Evolutionary conservation across 2,888 invertebrate species (phyloP).

Genomic region (Cheilosia scutellata): DNA sequence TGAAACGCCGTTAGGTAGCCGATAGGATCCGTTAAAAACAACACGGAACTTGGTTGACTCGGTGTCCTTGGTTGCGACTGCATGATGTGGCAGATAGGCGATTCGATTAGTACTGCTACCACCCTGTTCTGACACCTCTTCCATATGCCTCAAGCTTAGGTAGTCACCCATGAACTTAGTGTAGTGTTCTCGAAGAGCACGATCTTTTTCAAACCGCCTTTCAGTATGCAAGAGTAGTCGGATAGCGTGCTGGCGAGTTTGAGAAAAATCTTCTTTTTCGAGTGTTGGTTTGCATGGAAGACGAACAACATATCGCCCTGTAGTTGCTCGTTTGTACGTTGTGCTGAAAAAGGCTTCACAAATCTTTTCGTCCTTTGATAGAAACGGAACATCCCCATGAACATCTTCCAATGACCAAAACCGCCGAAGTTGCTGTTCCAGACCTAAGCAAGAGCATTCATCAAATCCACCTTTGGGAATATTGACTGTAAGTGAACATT

Average conservation of each 20-base stretch:
- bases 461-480: slow-evolving; percentile 2
- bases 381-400: slow-evolving; percentile 10
- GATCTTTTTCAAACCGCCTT: slow-evolving; percentile 13
- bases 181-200: slow-evolving; percentile 14
- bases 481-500: slow-evolving; percentile 7
- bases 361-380: slow-evolving; percentile 14
- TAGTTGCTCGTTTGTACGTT: slow-evolving; percentile 4
- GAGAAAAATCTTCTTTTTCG: slow-evolving; percentile 21
- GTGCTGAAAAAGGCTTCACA: slow-evolving; percentile 28
- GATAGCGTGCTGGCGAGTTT: slow-evolving; percentile 18
- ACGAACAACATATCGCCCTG: slow-evolving; percentile 19
- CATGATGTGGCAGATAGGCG: slow-evolving; percentile 15
- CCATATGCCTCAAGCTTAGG: slow-evolving; percentile 11
- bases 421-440: slow-evolving; percentile 18
- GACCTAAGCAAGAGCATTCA: slow-evolving; percentile 3
- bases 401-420: slow-evolving; percentile 32
- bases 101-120: not conserved
- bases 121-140: not conserved
- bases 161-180: slow-evolving; percentile 13
- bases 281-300: slow-evolving; percentile 6
- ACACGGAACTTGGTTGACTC: slow-evolving; percentile 1
- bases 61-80: slow-evolving; percentile 10
- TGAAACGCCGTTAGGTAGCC: slow-evolving; percentile 6
- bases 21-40: slow-evolving; percentile 1
- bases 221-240: slow-evolving; percentile 10